Base-by-base conservation (phyloP, 2,888 invertebrate genomes). In the Caenorhabditis sinica region DNA sequence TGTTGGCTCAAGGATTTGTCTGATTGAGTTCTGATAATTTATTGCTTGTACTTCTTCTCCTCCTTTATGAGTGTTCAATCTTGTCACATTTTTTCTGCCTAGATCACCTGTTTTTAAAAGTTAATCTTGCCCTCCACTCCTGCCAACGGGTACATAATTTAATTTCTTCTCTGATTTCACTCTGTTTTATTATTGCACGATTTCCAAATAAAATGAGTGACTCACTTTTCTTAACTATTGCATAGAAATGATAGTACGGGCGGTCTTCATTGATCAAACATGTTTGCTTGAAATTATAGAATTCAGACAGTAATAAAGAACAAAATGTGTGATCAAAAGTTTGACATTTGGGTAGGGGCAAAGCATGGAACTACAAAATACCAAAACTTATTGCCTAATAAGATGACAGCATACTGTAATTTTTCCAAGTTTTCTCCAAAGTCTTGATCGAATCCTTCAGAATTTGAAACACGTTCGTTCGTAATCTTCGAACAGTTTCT, bases 1-100 rank as follows among this genome's bases (percentile, higher is more conserved):
- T 80, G 28, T 20, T 80, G 25, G 56, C 72, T 1, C 51, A 72
- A 28, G 80, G 56, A n/a, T 80, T 80, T n/a, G 9, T 61, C 25
- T 73, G 23, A 72, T 15, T 3, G 3, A 4, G 23, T 20, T 15
- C 23, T 1, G 2, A 56, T 28, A n/a, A 2, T 25, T 28, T 11
- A 13, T 28, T 56, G 15, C 15, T 56, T 6, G 8, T 58, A 23
- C 23, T 45, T n/a, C 13, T n/a, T n/a, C 5, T 9, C 15, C 53
- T 53, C 53, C 33, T 33, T 33, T 8, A 4, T 23, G 5, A 53
- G 23, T 56, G 6, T 15, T 60, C 30, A 25, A 56, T 25, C 25
- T 56, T 56, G 23, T 56, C 56, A 56, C 23, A 56, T 56, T 25
- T 56, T 23, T 28, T 33, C 33, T 60, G 13, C 13, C 13, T 40